Evolutionary conservation across 2,888 invertebrate genomes (phyloP), one percentile per base, ranked within the genome.

Genomic region (Meteorus cinctellus): DNA sequence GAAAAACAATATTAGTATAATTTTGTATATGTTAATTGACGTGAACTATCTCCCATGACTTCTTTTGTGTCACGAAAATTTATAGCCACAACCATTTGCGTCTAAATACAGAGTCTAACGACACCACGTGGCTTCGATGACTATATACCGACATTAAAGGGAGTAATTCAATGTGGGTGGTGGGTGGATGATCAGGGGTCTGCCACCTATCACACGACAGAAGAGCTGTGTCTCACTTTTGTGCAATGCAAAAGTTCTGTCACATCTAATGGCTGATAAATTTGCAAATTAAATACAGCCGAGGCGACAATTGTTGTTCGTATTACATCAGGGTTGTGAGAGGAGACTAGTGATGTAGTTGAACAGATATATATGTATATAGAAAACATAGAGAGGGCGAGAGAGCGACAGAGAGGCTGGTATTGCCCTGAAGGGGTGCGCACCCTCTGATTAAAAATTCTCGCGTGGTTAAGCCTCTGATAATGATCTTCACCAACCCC

Each of bases 381-480:
- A n/a, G n/a, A 55, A 68, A 68, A 73, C 36, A 51, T 73, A 72
- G 65, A 70, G 66, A 75, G 77, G 77, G 66, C 19, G 84, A 86
- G 29, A 59, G 27, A 55, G 55, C 51, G 1, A 63, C n/a, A 45
- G 62, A 51, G 55, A 65, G 27, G 65, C 60, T 84, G 85, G 85
- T 86, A 86, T 88, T 86, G 87, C 84, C 83, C 75, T 84, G 81
- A 82, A 88, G 88, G 89, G 89, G 86, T 88, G 87, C 87, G 88
- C 87, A 88, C 89, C 89, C 89, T 89, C 89, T 89, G 89, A 89
- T 89, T 89, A 89, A 89, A 89, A 89, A 89, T 89, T 89, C 89
- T 89, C 89, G 89, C 89, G 89, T 89, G 89, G 89, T 89, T 89
- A 89, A 89, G 89, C 88, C 88, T 87, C 87, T 86, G 89, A 89